Evolutionary conservation across 2,888 invertebrate species (phyloP), one percentile per base, ranked within the genome.

Genomic region (Dugesia japonica): DNA sequence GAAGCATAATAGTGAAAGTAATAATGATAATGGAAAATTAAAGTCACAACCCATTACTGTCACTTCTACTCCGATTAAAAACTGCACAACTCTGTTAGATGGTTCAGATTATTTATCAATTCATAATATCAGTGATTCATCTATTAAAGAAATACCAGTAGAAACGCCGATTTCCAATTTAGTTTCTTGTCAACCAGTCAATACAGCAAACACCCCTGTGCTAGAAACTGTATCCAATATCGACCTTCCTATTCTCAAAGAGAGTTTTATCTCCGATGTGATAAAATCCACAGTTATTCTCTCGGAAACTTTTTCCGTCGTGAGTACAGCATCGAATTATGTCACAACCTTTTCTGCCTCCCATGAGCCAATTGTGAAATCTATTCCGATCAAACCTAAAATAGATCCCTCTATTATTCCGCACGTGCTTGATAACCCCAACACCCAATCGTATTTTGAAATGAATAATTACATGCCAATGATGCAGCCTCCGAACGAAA

Each of bases 31-130:
- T 31, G 31, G 31, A 31, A 31, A 31, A 31, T 31, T 31, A 31
- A 31, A 31, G 13, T 13, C 4, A 13, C 31, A 31, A 31, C 13
- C 31, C 4, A 31, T 31, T 31, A 31, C 31, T 7, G 31, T 31
- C 31, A 73, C 73, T 33, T 31, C 31, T 38, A 73, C 73, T 33
- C 73, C 73, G 9, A 73, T 73, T 23, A 73, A 73, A 26, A 73
- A n/a, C 26, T 23, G 15, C 33, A 13, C 31, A 1, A n/a, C 17
- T n/a, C 20, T n/a, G 20, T n/a, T 56, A 4, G 56, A 56, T n/a
- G 17, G 56, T 56, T 56, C 56, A 7, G 56, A 56, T 56, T 56
- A 56, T n/a, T n/a, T 56, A 56, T 56, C 56, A n/a, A 56, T 56
- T n/a, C 56, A 56, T n/a, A 56, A 56, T 56, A 23, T 56, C 7